A percentile compares a stretch with the other conserved stretches of the same genome.
Evolutionary conservation across 2,797 vertebrate genomes (phyloP).

Genomic region (Sebastes minor): DNA sequence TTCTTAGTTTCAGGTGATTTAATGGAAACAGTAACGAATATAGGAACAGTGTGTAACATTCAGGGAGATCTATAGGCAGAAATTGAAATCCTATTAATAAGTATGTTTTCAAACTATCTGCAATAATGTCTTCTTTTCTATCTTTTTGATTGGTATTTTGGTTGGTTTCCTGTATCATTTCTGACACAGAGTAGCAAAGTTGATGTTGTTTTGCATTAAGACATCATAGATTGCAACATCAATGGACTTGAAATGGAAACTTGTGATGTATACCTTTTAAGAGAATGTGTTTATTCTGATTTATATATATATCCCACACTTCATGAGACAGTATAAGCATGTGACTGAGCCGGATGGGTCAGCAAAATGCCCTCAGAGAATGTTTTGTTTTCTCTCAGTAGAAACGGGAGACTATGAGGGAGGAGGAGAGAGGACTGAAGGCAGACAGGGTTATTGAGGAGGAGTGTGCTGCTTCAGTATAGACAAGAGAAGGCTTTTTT

Average conservation of each 20-base stretch:
- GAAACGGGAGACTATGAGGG: background rate
- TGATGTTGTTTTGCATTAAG: background rate
- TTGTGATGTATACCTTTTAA: background rate
- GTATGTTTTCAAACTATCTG: background rate
- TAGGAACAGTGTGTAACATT: too few relatives aligned
- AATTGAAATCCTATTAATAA: too few relatives aligned
- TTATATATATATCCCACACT: background rate
- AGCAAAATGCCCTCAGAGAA: slow-evolving; percentile 30
- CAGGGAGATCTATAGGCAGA: too few relatives aligned
- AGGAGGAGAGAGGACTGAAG: background rate
- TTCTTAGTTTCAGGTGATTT: too few relatives aligned
- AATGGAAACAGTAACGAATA: too few relatives aligned
- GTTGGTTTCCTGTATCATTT: background rate
- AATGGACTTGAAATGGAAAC: background rate
- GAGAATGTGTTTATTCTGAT: background rate
- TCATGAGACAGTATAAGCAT: slow-evolving; percentile 10
- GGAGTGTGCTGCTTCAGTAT: slow-evolving; percentile 10
- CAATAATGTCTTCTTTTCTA: background rate
- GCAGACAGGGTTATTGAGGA: background rate
- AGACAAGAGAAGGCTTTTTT: slow-evolving; percentile 25
- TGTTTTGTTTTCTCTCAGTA: background rate
- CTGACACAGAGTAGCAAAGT: background rate
- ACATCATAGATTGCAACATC: background rate
- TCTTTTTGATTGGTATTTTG: background rate
- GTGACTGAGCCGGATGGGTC: slow-evolving; percentile 42